Evolutionary conservation across 2,113 vertebrate species (phyloP), one percentile per base, ranked within the genome.

Genomic region (Melanerpes aurifrons): DNA sequence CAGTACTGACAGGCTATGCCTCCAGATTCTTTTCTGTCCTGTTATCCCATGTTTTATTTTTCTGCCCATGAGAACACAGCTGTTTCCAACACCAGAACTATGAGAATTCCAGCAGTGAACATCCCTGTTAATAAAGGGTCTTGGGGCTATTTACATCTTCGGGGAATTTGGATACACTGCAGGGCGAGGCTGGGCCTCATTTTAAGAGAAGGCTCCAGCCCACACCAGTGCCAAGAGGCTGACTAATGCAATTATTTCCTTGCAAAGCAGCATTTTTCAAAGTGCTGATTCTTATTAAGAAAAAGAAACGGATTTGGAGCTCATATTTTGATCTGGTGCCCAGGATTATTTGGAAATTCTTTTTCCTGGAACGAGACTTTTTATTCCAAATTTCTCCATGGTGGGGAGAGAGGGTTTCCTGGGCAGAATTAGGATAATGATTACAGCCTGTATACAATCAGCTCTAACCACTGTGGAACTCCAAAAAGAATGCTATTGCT

Each of bases 231-330:
- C 95, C 97, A 95, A 89, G 95, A 96, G 90, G 73, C 93, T 96
- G 94, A 97, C 93, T 95, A 95, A 97, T 77, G 43, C 22, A 71
- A 96, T 95, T 89, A 93, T 94, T 97, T 96, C 95, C 92, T 96
- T 94, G 90, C 29, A 4, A 95, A 95, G 84, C 84, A 94, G 69
- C 47, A 82, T 86, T 94, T 97, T 96, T 95, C 87, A 88, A 97
- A 97, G 70, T 96, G 93, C 89, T 96, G 96, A 94, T 97, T 97
- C 94, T 93, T 92, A 97, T 97, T 98, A 97, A 95, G 96, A 94
- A 93, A 94, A 97, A 97, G 94, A 92, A 97, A 96, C 1, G 85
- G 89, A 96, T 96, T 95, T 96, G 87, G 95, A 94, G 69, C 76
- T 92, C 71, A 66, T 89, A 82, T 81, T 96, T 91, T 96, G 95